Conservation (phyloP, 2,888 invertebrate species). For the Drosophila pegasa region DNA sequence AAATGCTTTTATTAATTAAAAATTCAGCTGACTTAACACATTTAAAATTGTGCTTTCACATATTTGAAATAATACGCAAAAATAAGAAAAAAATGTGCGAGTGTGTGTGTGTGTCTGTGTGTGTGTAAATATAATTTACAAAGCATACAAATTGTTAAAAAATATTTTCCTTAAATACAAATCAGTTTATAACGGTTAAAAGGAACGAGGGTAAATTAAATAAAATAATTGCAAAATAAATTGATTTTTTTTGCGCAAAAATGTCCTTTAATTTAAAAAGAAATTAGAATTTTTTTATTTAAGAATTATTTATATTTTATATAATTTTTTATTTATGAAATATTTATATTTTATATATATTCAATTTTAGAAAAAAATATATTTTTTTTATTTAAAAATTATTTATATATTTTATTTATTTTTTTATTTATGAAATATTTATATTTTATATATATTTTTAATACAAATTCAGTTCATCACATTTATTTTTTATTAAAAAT, state of each 20-base stretch:
- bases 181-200: constrained; percentile 1
- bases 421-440: no score
- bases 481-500: not conserved
- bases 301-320: not conserved
- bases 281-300: not conserved
- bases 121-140: constrained; percentile 61
- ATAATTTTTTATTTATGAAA: no score
- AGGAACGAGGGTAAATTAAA: no score
- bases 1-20: constrained; percentile 76
- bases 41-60: constrained; percentile 66
- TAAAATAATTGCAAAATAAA: not conserved
- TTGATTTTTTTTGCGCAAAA: no score
- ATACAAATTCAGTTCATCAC: constrained; percentile 1
- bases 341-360: constrained; percentile 8
- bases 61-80: constrained; percentile 45
- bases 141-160: constrained; percentile 34
- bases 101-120: not conserved
- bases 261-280: no score
- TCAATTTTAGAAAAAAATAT: not conserved
- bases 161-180: constrained; percentile 5
- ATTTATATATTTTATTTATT: not conserved
- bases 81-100: constrained; percentile 23
- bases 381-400: not conserved
- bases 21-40: constrained; percentile 73
- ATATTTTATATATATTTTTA: constrained; percentile 7